Evolutionary conservation across 2,888 invertebrate genomes (phyloP).

Genomic region (Heliconius hortense): DNA sequence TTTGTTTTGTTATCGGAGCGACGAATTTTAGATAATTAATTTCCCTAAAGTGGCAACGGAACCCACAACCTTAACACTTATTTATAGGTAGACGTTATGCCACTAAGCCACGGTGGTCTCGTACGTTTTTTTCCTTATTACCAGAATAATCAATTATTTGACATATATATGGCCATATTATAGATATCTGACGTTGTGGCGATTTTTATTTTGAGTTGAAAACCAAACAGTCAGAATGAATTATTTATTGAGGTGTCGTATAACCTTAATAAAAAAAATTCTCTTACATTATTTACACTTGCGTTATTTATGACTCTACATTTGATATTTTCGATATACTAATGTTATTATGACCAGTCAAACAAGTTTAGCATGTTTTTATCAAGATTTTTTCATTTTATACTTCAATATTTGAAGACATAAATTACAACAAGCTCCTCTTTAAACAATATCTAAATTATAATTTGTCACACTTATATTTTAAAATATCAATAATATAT

Average conservation of each 20-base stretch:
- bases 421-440: conserved; percentile 2
- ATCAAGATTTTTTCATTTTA: conserved; percentile 1
- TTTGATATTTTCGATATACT: conserved; percentile 5
- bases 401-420: conserved; percentile 3
- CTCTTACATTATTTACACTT: neutral
- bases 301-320: neutral
- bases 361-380: conserved; percentile 6
- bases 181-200: neutral
- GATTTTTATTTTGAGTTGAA: neutral
- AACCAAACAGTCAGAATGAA: neutral
- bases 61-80: no score
- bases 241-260: conserved; percentile 9
- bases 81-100: no score
- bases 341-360: conserved; percentile 4
- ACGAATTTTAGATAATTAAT: no score
- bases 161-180: neutral
- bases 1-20: no score
- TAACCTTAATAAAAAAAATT: conserved; percentile 2
- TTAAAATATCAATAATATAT: neutral
- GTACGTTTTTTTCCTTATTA: neutral
- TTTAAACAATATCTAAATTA: conserved; percentile 1
- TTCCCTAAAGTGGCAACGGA: no score
- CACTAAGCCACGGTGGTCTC: no score
- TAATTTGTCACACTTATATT: conserved; percentile 11
- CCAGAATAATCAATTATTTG: neutral